Base-by-base conservation (phyloP, 53 echinoderm and acorn worm genomes). In the Actinopyga echinites region DNA sequence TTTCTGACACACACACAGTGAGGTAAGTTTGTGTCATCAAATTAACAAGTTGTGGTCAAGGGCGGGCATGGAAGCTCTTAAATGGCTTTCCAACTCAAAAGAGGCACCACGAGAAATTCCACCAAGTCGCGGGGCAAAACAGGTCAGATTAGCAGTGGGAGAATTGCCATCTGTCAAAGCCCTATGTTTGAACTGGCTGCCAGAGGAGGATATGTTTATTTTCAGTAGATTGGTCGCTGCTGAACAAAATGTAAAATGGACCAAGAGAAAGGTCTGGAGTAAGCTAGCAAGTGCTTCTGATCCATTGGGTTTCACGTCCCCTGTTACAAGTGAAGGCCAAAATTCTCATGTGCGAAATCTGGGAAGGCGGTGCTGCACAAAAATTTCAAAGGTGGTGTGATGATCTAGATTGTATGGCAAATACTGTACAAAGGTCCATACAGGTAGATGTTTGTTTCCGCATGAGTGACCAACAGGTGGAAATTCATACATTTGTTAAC, bases 101-200 rank as follows among this genome's bases (percentile, higher is more conserved):
- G 86, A 86, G 40, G 93, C 91, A 23, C 31, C 89, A 23, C 26
- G 69, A 36, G 23, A 66, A 7, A 82, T 93, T 20, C 86, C 93
- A 17, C 64, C 42, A 29, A 65, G 86, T 12, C 88, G 86, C 34
- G 71, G 82, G 74, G 89, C 89, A 20, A 90, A 88, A 61, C 69
- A 90, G 24, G 45, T 86, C 42, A 86, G 89, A n/a, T 79, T 93
- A 0, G 30, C 83, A 6, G 56, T 62, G 53, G 84, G 85, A 30
- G 79, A 83, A 8, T 65, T 91, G 8, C 86, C 91, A 0, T 13
- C 91, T 9, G 85, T 91, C 32, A 79, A 77, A 77, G 86, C 86
- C 1, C 74, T 93, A n/a, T 88, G 93, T 0, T 58, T 91, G 30
- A 83, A 85, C 36, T 91, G 93, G 93, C 85, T 87, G 37, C 36